Conservation (phyloP, 2,113 vertebrate genomes). For the Odontophorus gujanensis region DNA sequence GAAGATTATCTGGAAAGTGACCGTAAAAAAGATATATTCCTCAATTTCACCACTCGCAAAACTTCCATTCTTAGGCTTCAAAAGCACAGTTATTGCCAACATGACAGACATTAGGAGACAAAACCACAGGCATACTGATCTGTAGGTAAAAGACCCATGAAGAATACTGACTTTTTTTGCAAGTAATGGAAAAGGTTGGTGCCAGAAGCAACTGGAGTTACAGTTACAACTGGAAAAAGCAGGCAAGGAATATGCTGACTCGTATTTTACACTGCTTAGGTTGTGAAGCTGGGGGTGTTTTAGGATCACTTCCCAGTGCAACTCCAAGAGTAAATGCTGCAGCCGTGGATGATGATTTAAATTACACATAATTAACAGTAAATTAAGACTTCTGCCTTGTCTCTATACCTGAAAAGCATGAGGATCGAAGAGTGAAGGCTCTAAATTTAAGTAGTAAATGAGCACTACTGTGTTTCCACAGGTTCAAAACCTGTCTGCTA, state of each 20-base stretch:
- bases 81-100: neutral
- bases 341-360: neutral
- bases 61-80: neutral
- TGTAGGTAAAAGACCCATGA: neutral
- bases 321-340: neutral
- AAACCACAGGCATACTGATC: neutral
- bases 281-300: neutral
- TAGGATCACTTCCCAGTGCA: neutral
- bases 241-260: neutral
- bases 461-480: neutral
- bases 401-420: neutral
- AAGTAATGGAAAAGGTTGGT: constrained; percentile 22
- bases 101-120: neutral
- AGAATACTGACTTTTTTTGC: constrained; percentile 42
- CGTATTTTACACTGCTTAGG: neutral
- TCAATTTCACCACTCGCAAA: neutral
- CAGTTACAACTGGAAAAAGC: constrained; percentile 19
- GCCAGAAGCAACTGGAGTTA: constrained; percentile 5
- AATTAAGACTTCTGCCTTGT: neutral
- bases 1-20: constrained; percentile 6
- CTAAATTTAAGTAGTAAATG: neutral
- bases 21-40: neutral
- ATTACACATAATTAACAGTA: neutral
- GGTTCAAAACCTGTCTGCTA: neutral
- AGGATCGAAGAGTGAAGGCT: neutral